Conservation (phyloP, 1,140 invertebrate species). For the Drosophila kanapiae region DNA sequence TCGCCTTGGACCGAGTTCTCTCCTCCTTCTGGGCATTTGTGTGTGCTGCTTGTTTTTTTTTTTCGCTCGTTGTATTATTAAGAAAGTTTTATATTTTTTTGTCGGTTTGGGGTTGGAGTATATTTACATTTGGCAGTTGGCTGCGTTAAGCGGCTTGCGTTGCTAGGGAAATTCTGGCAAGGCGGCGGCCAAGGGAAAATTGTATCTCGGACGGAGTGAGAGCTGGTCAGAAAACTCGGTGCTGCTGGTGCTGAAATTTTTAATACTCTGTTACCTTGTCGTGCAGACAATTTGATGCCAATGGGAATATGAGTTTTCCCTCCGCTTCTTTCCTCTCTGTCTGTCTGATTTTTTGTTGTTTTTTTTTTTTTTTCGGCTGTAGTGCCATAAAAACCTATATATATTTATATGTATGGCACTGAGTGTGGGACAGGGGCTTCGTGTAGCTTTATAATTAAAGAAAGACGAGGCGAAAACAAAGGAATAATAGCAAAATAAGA, state of each 20-base stretch:
- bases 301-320: slow-evolving; percentile 65
- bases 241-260: slow-evolving; percentile 72
- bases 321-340: slow-evolving; percentile 11
- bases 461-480: slow-evolving; percentile 67
- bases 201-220: slow-evolving; percentile 22
- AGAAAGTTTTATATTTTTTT: slow-evolving; percentile 82
- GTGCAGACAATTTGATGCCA: slow-evolving; percentile 78
- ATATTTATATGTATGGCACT: slow-evolving; percentile 28
- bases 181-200: slow-evolving; percentile 14
- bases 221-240: slow-evolving; percentile 61
- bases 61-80: slow-evolving; percentile 73
- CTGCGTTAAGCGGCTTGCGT: slow-evolving; percentile 79
- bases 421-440: slow-evolving; percentile 18
- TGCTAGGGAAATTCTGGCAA: slow-evolving; percentile 53
- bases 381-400: slow-evolving; percentile 43
- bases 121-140: slow-evolving; percentile 82
- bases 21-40: slow-evolving; percentile 25
- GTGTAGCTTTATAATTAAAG: slow-evolving; percentile 75
- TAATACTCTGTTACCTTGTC: slow-evolving; percentile 80
- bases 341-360: slow-evolving; percentile 1
- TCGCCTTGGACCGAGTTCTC: slow-evolving; percentile 69
- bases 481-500: slow-evolving; percentile 62
- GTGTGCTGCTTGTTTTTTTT: slow-evolving; percentile 19
- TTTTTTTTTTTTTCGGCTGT: slow-evolving; percentile 20
- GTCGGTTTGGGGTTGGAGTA: slow-evolving; percentile 69